Base-by-base conservation (phyloP, 2,888 invertebrate species). In the Heliconius hortense region DNA sequence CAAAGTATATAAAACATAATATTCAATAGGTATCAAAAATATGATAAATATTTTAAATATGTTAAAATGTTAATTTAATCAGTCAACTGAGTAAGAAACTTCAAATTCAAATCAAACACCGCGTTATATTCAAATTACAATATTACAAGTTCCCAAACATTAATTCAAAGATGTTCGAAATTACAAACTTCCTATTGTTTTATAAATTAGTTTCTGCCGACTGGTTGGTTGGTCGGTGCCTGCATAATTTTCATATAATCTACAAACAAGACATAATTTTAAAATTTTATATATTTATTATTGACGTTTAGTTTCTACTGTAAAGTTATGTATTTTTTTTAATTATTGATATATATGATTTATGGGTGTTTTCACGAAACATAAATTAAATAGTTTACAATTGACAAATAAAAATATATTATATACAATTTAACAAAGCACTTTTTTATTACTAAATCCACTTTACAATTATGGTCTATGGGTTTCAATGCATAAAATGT, bases 151-250 rank as follows among this genome's bases (percentile, higher is more conserved):
- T 75, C 53, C 13, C 28, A 39, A 71, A 73, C 62, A 74, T 76
- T 74, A 76, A 74, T 76, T 74, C 74, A 56, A 74, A 72, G 77
- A 74, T 70, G 68, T 72, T 74, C 63, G 53, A 78, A 73, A 73
- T 72, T 75, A 69, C 53, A 60, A 77, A 77, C 73, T 77, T 75
- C 53, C 67, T 72, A 72, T 78, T 78, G 75, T 73, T 75, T 78
- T 64, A 67, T 53, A 78, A 78, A 77, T 77, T 75, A 72, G 73
- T 75, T 78, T 77, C 73, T 60, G 70, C 43, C 24, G 60, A 21
- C 48, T 43, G 68, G 73, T 18, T 56, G 68, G 73, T 21, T 56
- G 68, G 73, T n/a, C 66, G 63, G 48, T 43, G 56, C 53, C 71
- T 76, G 76, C 63, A 76, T 76, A 77, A 68, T 77, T 75, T 77